Percentiles rank a stretch among this genome's conserved stretches.
Evolutionary conservation across 1,140 invertebrate species (phyloP).

Genomic region (Diplogasteroides magnus): DNA sequence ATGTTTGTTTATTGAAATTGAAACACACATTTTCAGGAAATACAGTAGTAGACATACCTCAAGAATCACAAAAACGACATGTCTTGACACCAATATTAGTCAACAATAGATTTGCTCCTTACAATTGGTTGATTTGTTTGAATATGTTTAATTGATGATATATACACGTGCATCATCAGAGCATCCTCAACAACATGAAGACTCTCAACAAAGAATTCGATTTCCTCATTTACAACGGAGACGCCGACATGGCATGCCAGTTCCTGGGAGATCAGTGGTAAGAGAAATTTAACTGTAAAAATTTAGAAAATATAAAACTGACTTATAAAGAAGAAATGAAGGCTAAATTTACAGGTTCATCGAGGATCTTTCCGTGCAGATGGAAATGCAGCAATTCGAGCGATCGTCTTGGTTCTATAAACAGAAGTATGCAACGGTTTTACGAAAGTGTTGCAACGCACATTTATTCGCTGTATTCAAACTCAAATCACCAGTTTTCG

Average conservation of each 20-base stretch:
- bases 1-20: not conserved
- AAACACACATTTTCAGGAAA: no score
- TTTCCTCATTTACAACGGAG: slow-evolving; percentile 61
- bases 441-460: no score
- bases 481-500: no score
- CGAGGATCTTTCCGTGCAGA: slow-evolving; percentile 41
- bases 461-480: no score
- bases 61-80: slow-evolving; percentile 21
- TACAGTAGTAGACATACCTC: no score
- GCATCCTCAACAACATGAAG: slow-evolving; percentile 20
- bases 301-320: not conserved
- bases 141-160: slow-evolving; percentile 42
- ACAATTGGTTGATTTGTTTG: not conserved
- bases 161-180: no score
- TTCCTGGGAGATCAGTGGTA: slow-evolving; percentile 63
- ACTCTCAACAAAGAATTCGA: slow-evolving; percentile 12
- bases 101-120: not conserved
- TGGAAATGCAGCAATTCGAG: not conserved
- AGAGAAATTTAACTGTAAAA: slow-evolving; percentile 40
- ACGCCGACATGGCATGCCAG: slow-evolving; percentile 62
- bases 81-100: not conserved
- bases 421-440: no score
- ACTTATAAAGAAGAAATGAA: no score
- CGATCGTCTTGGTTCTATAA: no score
- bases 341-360: no score